phyloP scores from a whole-genome alignment of 2,888 invertebrate species.

The Acholoe squamosa region DNA sequence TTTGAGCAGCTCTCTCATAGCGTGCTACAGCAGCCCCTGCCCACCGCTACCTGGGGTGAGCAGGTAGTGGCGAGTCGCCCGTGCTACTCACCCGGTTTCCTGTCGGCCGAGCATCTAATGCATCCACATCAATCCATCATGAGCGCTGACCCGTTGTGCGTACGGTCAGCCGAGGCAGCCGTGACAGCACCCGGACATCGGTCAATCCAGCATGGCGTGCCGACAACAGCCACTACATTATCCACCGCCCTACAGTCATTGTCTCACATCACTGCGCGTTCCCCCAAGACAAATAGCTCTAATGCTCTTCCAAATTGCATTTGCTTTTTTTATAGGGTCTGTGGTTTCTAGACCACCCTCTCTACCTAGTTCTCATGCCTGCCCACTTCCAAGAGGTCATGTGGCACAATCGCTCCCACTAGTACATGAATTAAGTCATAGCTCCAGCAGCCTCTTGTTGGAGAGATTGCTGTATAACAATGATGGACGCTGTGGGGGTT shows the following conservation, averaged over 20 bases:
- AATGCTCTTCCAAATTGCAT: conserved; percentile 36
- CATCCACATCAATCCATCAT: conserved; percentile 55
- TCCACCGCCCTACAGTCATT: conserved; percentile 43
- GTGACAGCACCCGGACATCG: conserved; percentile 42
- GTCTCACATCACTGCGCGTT: conserved; percentile 48
- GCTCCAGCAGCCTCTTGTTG: neutral
- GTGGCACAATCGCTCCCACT: neutral
- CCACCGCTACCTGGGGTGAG: conserved; percentile 30
- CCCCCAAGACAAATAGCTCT: conserved; percentile 53
- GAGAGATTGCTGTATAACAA: neutral
- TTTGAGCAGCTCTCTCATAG: neutral
- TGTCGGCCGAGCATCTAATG: conserved; percentile 53
- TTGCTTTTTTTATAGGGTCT: neutral
- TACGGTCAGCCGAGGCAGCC: conserved; percentile 51
- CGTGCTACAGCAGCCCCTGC: neutral
- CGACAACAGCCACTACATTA: conserved; percentile 49
- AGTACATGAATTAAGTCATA: neutral
- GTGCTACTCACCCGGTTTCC: conserved; percentile 46
- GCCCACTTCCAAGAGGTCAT: neutral
- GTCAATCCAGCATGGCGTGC: conserved; percentile 54
- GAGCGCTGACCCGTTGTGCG: conserved; percentile 11
- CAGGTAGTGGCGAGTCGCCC: conserved; percentile 3
- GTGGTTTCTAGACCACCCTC: conserved; percentile 15
- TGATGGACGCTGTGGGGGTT: neutral
- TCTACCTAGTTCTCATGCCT: neutral